A percentile compares a stretch with the other conserved stretches of the same genome.
Conservation (phyloP, 2,888 invertebrate species). For the Spisula solida region DNA sequence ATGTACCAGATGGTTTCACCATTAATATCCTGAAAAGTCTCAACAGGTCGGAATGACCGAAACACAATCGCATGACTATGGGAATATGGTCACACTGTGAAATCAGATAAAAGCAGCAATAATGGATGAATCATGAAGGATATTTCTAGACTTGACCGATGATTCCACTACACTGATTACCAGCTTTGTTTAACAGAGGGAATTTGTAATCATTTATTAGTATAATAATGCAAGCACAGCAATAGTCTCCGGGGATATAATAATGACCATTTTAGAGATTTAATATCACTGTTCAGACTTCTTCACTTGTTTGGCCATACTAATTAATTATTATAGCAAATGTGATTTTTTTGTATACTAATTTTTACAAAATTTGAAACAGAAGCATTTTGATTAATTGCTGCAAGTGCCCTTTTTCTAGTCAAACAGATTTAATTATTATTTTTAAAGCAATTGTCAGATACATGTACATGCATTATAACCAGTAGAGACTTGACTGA, state of each 20-base stretch:
- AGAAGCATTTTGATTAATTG: too few species aligned
- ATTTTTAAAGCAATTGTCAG: too few species aligned
- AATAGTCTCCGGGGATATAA: background rate
- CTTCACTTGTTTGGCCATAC: too few species aligned
- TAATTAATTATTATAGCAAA: too few species aligned
- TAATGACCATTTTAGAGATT: background rate
- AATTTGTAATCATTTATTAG: background rate
- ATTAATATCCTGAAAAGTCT: background rate
- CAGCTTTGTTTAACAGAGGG: background rate
- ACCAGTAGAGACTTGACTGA: too few species aligned
- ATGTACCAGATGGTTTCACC: background rate
- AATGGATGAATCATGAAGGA: background rate
- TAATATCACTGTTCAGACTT: background rate
- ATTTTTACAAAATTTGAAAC: too few species aligned
- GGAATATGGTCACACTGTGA: constrained; percentile 3
- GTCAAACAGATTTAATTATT: too few species aligned
- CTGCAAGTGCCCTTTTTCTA: too few species aligned
- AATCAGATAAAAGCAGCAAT: constrained; percentile 1
- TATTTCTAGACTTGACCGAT: background rate
- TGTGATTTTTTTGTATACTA: too few species aligned
- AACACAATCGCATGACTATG: background rate
- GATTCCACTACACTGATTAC: background rate
- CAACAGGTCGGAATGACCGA: background rate
- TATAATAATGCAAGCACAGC: background rate
- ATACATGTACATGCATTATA: too few species aligned